A percentile compares a stretch with the other conserved stretches of the same genome.
Evolutionary conservation across 2,113 vertebrate genomes (phyloP).

Genomic region (Pygoscelis antarcticus): DNA sequence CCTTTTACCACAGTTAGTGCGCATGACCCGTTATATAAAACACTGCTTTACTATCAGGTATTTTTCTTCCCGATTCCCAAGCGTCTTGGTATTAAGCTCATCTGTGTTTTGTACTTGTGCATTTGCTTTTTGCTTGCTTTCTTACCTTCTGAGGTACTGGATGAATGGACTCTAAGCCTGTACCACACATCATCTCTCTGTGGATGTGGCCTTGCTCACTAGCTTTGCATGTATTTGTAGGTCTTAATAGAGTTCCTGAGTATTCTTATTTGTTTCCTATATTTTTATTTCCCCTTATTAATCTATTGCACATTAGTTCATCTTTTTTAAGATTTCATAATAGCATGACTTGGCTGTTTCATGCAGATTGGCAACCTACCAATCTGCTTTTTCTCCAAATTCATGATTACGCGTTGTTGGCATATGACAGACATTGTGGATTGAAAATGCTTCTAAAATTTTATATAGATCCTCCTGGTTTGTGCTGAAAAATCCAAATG

Average conservation of each 20-base stretch:
- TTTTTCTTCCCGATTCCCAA: not conserved
- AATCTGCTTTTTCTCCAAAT: not conserved
- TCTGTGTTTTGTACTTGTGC: not conserved
- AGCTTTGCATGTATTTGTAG: not conserved
- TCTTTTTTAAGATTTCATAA: not conserved
- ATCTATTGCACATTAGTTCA: not conserved
- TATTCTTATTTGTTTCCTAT: not conserved
- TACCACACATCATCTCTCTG: accelerated
- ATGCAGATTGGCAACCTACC: not conserved
- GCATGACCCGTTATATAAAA: not conserved
- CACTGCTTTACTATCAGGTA: not conserved
- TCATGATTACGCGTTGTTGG: not conserved
- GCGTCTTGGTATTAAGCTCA: not conserved
- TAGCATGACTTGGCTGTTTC: not conserved
- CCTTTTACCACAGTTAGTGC: not conserved
- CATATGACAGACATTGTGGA: not conserved
- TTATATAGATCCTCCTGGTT: not conserved
- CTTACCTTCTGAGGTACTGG: not conserved
- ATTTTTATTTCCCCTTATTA: not conserved
- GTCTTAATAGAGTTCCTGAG: not conserved
- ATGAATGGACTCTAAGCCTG: not conserved
- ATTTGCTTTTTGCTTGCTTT: not conserved
- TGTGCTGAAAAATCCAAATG: not conserved
- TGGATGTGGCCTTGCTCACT: not conserved
- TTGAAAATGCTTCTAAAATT: not conserved